Conservation (phyloP, 2,113 vertebrate species). For the Limanda limanda region DNA sequence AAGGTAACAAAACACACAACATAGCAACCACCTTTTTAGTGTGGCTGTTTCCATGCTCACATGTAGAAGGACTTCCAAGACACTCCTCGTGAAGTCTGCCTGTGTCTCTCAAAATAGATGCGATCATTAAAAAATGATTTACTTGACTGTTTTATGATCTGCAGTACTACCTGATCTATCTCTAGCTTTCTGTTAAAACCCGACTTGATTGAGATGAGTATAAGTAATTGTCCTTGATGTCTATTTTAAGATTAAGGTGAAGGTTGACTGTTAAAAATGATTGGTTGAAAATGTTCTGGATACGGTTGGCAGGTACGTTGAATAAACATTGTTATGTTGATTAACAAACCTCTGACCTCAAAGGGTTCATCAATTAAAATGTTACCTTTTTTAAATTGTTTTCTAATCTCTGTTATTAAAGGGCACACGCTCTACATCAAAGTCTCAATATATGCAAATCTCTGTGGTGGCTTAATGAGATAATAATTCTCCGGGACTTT, state of each 20-base stretch:
- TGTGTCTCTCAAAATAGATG: neutral
- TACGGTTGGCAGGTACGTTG: neutral
- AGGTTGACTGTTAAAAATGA: neutral
- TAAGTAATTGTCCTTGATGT: neutral
- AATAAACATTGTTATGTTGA: neutral
- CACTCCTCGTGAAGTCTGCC: neutral
- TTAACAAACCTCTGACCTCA: neutral
- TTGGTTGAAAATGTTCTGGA: neutral
- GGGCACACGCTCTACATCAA: slow-evolving; percentile 44
- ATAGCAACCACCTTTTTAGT: neutral
- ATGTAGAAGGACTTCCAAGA: neutral
- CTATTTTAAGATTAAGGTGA: neutral
- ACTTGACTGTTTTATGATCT: neutral
- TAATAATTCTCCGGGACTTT: slow-evolving; percentile 46
- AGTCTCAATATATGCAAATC: slow-evolving; percentile 29
- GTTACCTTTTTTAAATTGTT: neutral
- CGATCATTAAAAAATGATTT: neutral
- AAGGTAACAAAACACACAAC: neutral
- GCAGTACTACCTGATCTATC: neutral
- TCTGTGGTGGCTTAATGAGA: slow-evolving; percentile 40
- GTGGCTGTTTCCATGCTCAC: neutral
- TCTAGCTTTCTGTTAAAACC: neutral
- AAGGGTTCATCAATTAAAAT: neutral
- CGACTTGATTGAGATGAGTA: neutral
- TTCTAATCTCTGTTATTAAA: slow-evolving; percentile 25